These are phyloP conservation scores for Caenorhabditis latens DNA, from an alignment of 1,140 invertebrate genomes.

Conservation along the genomic window DNA sequence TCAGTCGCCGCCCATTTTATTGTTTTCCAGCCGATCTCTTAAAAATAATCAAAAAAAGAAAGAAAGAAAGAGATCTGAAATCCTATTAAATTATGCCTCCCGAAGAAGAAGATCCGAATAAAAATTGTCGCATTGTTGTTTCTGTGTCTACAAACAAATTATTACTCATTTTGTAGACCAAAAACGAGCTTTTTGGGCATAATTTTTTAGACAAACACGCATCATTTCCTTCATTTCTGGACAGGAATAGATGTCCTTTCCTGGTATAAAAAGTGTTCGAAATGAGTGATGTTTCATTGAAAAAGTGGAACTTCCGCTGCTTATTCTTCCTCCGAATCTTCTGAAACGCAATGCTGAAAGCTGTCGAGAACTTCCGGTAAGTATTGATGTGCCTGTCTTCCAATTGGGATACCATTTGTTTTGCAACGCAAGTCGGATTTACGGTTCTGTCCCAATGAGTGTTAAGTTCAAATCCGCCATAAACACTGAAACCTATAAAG, in stretches of 20 bases:
- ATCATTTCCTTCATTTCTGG: neutral
- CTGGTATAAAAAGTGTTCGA: conserved; percentile 12
- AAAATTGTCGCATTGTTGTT: conserved; percentile 54
- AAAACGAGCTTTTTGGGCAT: conserved; percentile 16
- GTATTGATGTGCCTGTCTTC: no score
- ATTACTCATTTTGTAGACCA: neutral
- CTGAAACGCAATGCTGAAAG: neutral
- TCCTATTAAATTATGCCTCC: neutral
- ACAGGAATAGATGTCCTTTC: conserved; percentile 23
- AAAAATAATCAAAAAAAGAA: neutral
- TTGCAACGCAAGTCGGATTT: no score
- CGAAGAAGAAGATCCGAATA: conserved; percentile 48
- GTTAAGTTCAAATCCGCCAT: no score
- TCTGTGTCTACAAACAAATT: conserved; percentile 24
- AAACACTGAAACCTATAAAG: no score
- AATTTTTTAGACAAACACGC: conserved; percentile 43
- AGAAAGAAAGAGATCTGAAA: neutral
- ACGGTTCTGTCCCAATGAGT: no score
- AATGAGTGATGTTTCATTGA: neutral
- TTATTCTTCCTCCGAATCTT: neutral
- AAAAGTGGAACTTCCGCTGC: neutral
- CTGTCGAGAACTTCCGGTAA: no score
- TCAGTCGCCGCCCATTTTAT: conserved; percentile 12
- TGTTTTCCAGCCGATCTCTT: conserved; percentile 16
- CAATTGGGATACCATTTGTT: no score